phyloP scores from a whole-genome alignment of 2,888 invertebrate species.

The Timema cristinae region DNA sequence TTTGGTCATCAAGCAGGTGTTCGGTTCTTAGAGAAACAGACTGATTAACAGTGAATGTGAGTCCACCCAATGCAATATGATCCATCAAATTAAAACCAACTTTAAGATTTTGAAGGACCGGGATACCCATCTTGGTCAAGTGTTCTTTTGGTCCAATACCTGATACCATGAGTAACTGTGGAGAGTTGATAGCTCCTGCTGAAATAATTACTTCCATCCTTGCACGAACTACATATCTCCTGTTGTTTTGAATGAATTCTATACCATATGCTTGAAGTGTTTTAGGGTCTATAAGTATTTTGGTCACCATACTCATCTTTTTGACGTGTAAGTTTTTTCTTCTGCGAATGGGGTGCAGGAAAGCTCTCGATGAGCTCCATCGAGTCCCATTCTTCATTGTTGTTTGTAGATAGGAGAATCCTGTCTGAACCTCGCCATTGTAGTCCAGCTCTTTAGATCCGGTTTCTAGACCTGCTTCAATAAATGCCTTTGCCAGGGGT shows the following conservation, averaged over 20 bases:
- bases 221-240: slow-evolving; percentile 45
- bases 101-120: slow-evolving; percentile 61
- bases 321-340: slow-evolving; percentile 60
- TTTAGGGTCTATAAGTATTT: slow-evolving; percentile 39
- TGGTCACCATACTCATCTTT: slow-evolving; percentile 53
- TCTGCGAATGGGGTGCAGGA: slow-evolving; percentile 55
- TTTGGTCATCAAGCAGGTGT: slow-evolving; percentile 41
- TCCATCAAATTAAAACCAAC: slow-evolving; percentile 59
- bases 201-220: slow-evolving; percentile 53
- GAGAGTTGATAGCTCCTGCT: slow-evolving; percentile 32
- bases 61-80: slow-evolving; percentile 61
- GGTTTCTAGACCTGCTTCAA: slow-evolving; percentile 58
- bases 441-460: slow-evolving; percentile 58
- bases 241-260: slow-evolving; percentile 43
- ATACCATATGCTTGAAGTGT: slow-evolving; percentile 28
- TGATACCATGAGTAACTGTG: slow-evolving; percentile 49
- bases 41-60: slow-evolving; percentile 53
- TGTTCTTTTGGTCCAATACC: slow-evolving; percentile 62
- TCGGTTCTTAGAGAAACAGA: slow-evolving; percentile 34
- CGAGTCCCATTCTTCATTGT: slow-evolving; percentile 63
- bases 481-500: slow-evolving; percentile 57
- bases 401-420: slow-evolving; percentile 54
- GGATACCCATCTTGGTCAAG: slow-evolving; percentile 55
- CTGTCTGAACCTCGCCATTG: slow-evolving; percentile 59
- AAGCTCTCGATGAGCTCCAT: slow-evolving; percentile 64